Percentiles rank a stretch among this genome's conserved stretches.
Evolutionary conservation across 2,113 vertebrate genomes (phyloP).

Genomic region (Dromaius novaehollandiae): DNA sequence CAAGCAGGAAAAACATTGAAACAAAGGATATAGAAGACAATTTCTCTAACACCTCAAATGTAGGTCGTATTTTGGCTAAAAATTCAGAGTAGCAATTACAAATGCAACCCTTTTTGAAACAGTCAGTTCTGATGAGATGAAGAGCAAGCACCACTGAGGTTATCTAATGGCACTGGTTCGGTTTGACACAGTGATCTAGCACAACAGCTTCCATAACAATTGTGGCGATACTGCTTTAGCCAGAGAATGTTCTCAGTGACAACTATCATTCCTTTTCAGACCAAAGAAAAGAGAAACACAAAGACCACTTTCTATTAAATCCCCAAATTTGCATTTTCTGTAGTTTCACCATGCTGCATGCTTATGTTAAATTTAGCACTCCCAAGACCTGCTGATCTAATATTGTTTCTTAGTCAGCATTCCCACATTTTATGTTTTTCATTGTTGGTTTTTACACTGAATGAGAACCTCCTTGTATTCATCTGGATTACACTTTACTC

Average conservation of each 20-base stretch:
- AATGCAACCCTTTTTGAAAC: not conserved
- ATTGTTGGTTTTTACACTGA: not conserved
- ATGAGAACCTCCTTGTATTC: conserved; percentile 1
- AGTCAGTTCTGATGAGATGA: not conserved
- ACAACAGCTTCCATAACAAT: not conserved
- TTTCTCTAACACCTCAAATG: not conserved
- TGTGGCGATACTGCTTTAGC: not conserved
- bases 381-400: not conserved
- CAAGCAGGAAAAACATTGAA: not conserved
- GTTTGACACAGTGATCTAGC: not conserved
- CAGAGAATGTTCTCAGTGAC: not conserved
- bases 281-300: not conserved
- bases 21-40: not conserved
- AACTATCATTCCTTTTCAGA: not conserved
- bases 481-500: conserved; percentile 28
- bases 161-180: accelerated
- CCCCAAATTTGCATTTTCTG: not conserved
- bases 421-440: not conserved
- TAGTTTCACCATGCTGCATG: not conserved
- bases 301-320: not conserved
- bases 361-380: not conserved
- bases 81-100: not conserved
- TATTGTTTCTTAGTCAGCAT: not conserved
- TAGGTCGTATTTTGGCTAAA: not conserved
- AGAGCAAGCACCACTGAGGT: not conserved